Evolutionary conservation across 2,888 invertebrate species (phyloP).

Genomic region (Scrobipalpa costella): DNA sequence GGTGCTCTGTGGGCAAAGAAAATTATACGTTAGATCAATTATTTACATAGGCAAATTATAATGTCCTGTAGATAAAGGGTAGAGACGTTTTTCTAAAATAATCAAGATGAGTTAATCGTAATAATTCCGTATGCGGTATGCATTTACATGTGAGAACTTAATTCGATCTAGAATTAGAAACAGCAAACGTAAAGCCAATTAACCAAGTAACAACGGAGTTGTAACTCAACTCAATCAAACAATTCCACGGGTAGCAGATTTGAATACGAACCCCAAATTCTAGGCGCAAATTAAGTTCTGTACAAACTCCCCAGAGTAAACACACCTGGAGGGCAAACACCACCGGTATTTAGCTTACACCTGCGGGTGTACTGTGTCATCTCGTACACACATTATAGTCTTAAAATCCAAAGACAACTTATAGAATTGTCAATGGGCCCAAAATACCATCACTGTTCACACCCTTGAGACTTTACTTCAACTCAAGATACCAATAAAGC

Average conservation of each 20-base stretch:
- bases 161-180: background rate
- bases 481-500: no score
- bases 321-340: constrained; percentile 56
- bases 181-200: background rate
- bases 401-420: background rate
- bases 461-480: no score
- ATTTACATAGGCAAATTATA: no score
- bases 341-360: constrained; percentile 54
- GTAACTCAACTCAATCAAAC: constrained; percentile 16
- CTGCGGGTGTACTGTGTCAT: constrained; percentile 35
- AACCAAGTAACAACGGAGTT: background rate
- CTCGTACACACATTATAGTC: background rate
- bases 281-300: constrained; percentile 47
- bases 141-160: background rate
- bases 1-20: constrained; percentile 83
- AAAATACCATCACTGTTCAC: background rate
- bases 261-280: constrained; percentile 15
- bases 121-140: no score
- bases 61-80: no score
- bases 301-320: constrained; percentile 52
- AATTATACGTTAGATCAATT: constrained; percentile 25
- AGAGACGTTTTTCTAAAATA: no score
- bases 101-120: no score
- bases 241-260: constrained; percentile 23
- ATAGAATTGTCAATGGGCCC: background rate